Conservation (phyloP, 1,140 invertebrate genomes). For the Procambarus clarkii region DNA sequence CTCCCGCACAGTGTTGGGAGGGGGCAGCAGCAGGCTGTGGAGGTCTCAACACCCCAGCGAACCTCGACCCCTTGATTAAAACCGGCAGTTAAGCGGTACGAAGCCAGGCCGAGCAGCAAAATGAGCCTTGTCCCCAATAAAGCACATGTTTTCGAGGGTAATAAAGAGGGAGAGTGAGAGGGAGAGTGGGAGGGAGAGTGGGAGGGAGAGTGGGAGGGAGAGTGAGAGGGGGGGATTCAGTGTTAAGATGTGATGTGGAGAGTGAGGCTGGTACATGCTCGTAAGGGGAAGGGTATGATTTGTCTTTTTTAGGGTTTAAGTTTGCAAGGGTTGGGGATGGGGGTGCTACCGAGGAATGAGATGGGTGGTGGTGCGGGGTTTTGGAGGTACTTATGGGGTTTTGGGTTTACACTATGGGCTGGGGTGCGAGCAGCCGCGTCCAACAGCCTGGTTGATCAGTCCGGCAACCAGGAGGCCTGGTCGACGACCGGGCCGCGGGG, state of each 20-base stretch:
- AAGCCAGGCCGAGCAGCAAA: not conserved
- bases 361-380: not conserved
- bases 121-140: slow-evolving; percentile 29
- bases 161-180: slow-evolving; percentile 36
- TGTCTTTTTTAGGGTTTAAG: too few relatives aligned
- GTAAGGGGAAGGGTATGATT: not conserved
- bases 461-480: too few relatives aligned
- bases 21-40: not conserved
- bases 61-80: slow-evolving; percentile 22
- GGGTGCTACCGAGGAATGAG: not conserved
- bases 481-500: too few relatives aligned
- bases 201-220: not conserved
- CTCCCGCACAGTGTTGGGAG: not conserved
- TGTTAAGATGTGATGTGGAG: not conserved
- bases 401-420: not conserved
- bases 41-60: not conserved
- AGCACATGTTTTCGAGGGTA: slow-evolving; percentile 32
- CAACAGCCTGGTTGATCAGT: not conserved
- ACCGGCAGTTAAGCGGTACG: slow-evolving; percentile 23
- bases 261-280: not conserved
- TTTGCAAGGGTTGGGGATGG: not conserved
- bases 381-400: too few relatives aligned
- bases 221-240: not conserved
- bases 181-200: not conserved
- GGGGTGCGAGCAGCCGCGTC: too few relatives aligned